Base-by-base conservation (phyloP, 2,888 invertebrate species). In the Melanostoma mellinum region DNA sequence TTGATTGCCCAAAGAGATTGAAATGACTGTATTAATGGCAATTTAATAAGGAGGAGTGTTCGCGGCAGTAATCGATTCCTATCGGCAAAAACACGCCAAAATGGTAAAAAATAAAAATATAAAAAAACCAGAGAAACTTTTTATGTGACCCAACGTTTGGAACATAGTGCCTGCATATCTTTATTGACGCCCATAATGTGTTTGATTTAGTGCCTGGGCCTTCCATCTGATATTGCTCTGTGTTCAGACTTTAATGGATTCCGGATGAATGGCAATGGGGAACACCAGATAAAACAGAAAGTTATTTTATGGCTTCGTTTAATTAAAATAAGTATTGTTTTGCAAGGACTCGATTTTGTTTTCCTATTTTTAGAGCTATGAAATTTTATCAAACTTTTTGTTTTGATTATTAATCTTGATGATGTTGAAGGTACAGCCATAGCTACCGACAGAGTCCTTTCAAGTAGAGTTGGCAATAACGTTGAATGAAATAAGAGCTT, bases 41-140 rank as follows among this genome's bases (percentile, higher is more conserved):
- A 58, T 78, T 78, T 82, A 78, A 82, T 82, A 78, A 82, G 77
- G 77, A 82, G 82, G 81, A 77, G 82, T 82, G 82, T 78, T 65
- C 77, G 68, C 82, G 69, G 48, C 50, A 58, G 78, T 69, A 72
- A 82, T 44, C 56, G 80, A 80, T 80, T 76, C 71, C 10, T 60
- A 76, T 80, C 82, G 9, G 6, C 9, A 44, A 20, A 36, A 73
- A 73, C 73, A 77, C 72, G 72, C 77, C 36, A 48, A 60, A 61
- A 20, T 65, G 38, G 3, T 36, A 10, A 3, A 55, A n/a, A 55
- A 10, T 1, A 55, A 46, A 58, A n/a, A 72, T 6, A 68, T 35
- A 63, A 52, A 44, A 33, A 20, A 30, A 46, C 20, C 20, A 20
- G 20, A 20, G 20, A 44, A 46, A 20, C 48, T 36, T 71, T 65